These are phyloP conservation scores for Sepiola atlantica DNA, from an alignment of 2,888 invertebrate genomes.

Conservation along the genomic window DNA sequence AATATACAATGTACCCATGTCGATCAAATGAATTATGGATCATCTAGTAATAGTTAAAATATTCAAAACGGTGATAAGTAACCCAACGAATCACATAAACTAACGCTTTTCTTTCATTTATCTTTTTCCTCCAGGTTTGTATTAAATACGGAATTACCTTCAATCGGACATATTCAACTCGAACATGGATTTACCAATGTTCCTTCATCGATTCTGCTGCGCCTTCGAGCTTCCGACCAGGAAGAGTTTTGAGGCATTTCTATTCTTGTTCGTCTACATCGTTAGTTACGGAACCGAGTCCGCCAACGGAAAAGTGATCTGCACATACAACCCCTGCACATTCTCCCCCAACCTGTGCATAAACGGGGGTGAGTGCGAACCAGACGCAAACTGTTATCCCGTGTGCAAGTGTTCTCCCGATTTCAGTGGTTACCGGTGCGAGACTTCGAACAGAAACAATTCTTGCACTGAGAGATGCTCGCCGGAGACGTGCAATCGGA, in stretches of 20 bases:
- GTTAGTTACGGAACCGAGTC: neutral
- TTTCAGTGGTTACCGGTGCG: neutral
- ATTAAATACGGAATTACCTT: neutral
- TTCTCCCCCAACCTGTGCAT: neutral
- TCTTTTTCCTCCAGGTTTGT: neutral
- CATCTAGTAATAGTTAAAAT: too few species aligned
- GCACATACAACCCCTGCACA: neutral
- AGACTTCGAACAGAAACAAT: neutral
- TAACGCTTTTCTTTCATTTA: neutral
- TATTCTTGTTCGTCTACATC: neutral
- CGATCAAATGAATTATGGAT: too few species aligned
- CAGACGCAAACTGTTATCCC: neutral
- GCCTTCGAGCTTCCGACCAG: neutral
- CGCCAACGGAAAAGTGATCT: neutral
- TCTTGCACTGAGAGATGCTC: neutral
- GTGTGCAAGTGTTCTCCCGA: neutral
- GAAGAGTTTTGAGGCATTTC: neutral
- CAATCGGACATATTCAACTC: neutral
- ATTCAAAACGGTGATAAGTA: neutral
- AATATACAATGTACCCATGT: too few species aligned
- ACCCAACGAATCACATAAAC: neutral
- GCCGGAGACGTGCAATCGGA: neutral
- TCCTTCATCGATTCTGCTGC: neutral
- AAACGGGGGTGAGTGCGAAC: neutral
- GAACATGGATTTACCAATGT: neutral